Evolutionary conservation across 2,113 vertebrate species (phyloP).

Genomic region (Elgaria multicarinata): DNA sequence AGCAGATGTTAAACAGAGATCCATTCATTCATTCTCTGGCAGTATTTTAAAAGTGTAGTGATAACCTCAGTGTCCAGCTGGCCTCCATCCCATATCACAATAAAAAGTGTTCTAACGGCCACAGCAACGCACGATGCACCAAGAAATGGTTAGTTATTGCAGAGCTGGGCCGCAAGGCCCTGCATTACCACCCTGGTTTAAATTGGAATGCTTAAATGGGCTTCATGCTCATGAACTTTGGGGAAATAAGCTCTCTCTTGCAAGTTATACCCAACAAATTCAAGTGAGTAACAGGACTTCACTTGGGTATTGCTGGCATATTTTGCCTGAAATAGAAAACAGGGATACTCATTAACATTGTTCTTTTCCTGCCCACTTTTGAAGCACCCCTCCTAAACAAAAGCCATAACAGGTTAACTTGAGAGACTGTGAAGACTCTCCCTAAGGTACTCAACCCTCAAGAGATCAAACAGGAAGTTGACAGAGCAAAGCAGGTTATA

Average conservation of each 20-base stretch:
- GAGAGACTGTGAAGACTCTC: slow-evolving; percentile 57
- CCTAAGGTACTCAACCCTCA: slow-evolving; percentile 64
- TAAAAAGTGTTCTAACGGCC: slow-evolving; percentile 36
- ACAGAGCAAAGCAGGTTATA: slow-evolving; percentile 67
- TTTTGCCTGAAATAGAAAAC: slow-evolving; percentile 62
- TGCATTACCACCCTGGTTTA: slow-evolving; percentile 3
- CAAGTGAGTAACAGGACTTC: slow-evolving; percentile 42
- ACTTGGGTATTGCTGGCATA: not conserved
- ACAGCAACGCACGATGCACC: slow-evolving; percentile 6
- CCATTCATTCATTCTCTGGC: slow-evolving; percentile 19
- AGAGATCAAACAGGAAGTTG: slow-evolving; percentile 76
- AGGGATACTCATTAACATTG: slow-evolving; percentile 33
- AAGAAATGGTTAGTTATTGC: slow-evolving; percentile 14
- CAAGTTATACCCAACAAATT: not conserved
- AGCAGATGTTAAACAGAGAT: slow-evolving; percentile 40
- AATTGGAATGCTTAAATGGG: not conserved
- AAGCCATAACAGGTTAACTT: slow-evolving; percentile 47
- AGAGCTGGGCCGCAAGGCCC: not conserved
- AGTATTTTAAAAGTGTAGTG: slow-evolving; percentile 33
- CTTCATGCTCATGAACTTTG: not conserved
- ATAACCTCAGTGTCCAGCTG: slow-evolving; percentile 24
- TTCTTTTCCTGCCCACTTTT: not conserved
- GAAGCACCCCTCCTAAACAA: slow-evolving; percentile 39
- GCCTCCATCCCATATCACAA: slow-evolving; percentile 12
- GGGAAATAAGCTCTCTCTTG: slow-evolving; percentile 18